Evolutionary conservation across 2,888 invertebrate genomes (phyloP).

Genomic region (Ichneumon xanthorius): DNA sequence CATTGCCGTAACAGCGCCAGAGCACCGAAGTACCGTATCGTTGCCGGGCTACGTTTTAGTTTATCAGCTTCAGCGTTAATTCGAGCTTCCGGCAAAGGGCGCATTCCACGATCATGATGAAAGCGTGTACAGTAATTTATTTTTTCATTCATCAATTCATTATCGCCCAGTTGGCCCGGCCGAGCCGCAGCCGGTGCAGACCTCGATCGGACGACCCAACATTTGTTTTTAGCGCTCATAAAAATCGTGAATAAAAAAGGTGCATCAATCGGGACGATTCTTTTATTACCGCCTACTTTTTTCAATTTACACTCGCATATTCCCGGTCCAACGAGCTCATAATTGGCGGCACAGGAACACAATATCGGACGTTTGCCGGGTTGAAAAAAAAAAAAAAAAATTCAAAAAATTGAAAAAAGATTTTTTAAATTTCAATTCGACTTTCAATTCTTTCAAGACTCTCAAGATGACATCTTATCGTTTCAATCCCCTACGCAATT

Average conservation of each 20-base stretch:
- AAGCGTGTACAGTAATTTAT: neutral
- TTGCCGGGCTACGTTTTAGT: neutral
- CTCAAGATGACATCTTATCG: too few relatives aligned
- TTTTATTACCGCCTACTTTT: too few relatives aligned
- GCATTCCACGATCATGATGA: neutral
- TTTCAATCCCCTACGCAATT: too few relatives aligned
- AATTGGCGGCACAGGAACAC: neutral
- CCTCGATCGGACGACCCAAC: neutral
- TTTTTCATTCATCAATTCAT: neutral
- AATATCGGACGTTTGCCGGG: neutral
- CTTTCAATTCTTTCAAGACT: too few relatives aligned
- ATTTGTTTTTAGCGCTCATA: constrained; percentile 1
- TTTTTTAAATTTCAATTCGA: too few relatives aligned
- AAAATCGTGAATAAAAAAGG: too few relatives aligned
- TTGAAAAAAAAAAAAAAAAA: too few relatives aligned
- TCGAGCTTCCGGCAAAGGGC: constrained; percentile 15
- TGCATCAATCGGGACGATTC: too few relatives aligned
- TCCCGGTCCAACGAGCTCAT: neutral
- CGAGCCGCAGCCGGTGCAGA: neutral
- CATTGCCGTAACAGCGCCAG: neutral
- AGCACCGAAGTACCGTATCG: neutral
- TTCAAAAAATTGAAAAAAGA: too few relatives aligned
- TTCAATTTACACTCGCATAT: neutral
- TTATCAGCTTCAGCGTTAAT: constrained; percentile 8
- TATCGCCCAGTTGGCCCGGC: neutral